Conservation (phyloP, 2,888 invertebrate species). For the Antitype chi region DNA sequence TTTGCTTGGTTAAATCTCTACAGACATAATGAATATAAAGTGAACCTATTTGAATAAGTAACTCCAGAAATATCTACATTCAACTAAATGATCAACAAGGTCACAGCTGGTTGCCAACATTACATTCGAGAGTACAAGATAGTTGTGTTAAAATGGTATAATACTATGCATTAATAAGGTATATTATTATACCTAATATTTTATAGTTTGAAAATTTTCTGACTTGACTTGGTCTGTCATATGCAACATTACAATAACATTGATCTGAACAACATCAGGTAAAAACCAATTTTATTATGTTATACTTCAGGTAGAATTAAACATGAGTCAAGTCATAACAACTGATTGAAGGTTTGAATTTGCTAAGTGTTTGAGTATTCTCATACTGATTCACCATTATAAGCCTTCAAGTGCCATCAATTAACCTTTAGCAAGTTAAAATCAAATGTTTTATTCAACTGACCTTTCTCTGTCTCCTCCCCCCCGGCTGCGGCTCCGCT, state of each 20-base stretch:
- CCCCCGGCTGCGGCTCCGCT: constrained; percentile 87
- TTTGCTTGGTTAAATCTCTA: constrained; percentile 25
- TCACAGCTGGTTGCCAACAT: constrained; percentile 52
- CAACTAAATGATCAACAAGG: constrained; percentile 52
- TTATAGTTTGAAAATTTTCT: neutral
- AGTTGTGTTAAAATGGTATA: constrained; percentile 1
- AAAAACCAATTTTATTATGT: neutral
- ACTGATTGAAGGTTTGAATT: constrained; percentile 3
- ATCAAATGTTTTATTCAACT: constrained; percentile 65
- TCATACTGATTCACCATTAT: neutral
- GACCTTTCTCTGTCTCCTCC: constrained; percentile 91
- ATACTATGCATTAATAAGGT: neutral
- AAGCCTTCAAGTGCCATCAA: neutral
- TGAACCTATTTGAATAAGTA: constrained; percentile 22
- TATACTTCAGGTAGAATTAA: neutral
- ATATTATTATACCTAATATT: constrained; percentile 1
- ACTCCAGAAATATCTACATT: constrained; percentile 44
- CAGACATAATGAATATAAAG: constrained; percentile 1
- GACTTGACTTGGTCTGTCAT: neutral
- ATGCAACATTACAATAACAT: neutral
- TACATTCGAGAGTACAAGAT: constrained; percentile 21
- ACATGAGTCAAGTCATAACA: neutral
- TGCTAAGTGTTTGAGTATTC: neutral
- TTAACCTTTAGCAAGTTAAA: neutral
- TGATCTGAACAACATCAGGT: constrained; percentile 12